Evolutionary conservation across 1,140 invertebrate genomes (phyloP).

Genomic region (Leucophenga varia): DNA sequence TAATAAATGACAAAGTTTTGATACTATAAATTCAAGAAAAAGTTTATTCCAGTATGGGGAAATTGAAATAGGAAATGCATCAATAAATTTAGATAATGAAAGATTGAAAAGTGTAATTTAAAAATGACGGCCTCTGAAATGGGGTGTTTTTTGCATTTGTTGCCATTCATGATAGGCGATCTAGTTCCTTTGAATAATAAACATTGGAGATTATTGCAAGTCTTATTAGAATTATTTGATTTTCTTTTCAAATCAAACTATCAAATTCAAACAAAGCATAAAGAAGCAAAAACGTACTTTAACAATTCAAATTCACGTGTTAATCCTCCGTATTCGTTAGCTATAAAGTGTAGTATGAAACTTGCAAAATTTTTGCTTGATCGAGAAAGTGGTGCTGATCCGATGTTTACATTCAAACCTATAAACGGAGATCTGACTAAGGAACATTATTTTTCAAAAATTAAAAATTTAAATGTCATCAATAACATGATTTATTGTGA

Average conservation of each 20-base stretch:
- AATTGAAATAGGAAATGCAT: conserved; percentile 10
- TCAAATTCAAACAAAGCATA: neutral
- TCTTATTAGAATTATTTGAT: neutral
- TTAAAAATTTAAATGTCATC: neutral
- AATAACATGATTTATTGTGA: conserved; percentile 12
- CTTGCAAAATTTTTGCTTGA: no score
- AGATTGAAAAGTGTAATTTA: conserved; percentile 24
- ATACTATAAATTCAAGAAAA: conserved; percentile 17
- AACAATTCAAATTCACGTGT: neutral
- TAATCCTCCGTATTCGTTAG: conserved; percentile 12
- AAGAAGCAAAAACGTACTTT: neutral
- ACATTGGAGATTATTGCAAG: conserved; percentile 19
- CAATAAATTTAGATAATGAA: neutral
- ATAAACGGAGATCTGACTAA: neutral
- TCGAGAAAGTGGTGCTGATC: no score
- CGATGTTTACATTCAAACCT: no score
- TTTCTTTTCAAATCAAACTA: neutral
- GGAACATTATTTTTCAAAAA: neutral
- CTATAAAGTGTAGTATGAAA: no score
- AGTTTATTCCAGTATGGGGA: conserved; percentile 35
- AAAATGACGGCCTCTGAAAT: conserved; percentile 41
- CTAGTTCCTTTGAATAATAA: conserved; percentile 27
- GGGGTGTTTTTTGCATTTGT: conserved; percentile 30
- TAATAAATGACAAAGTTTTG: conserved; percentile 23
- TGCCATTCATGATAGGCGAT: conserved; percentile 40